A percentile compares a stretch with the other conserved stretches of the same genome.
phyloP scores from a whole-genome alignment of 2,797 vertebrate species.

The Chromobotia macracanthus region DNA sequence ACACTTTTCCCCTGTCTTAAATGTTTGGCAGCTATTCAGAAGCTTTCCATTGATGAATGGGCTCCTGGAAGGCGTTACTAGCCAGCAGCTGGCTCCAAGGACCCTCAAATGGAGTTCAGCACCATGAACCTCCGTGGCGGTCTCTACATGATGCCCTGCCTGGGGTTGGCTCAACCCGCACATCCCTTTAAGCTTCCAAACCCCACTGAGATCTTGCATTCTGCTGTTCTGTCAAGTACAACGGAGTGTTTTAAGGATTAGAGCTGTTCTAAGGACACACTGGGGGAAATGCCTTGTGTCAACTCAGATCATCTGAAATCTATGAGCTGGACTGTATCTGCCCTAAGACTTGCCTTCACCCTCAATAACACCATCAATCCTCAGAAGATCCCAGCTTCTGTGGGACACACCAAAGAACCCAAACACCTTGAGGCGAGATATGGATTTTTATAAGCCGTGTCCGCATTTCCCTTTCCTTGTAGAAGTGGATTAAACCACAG shows the following conservation, averaged over 20 bases:
- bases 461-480: slow-evolving; percentile 10
- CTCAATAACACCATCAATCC: slow-evolving; percentile 23
- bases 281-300: slow-evolving; percentile 35
- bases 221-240: slow-evolving; percentile 41
- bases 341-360: slow-evolving; percentile 33
- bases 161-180: slow-evolving; percentile 34
- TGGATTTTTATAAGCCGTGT: slow-evolving; percentile 19
- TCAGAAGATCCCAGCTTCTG: slow-evolving; percentile 32
- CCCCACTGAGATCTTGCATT: slow-evolving; percentile 32
- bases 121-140: slow-evolving; percentile 28
- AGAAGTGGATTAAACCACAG: slow-evolving; percentile 28
- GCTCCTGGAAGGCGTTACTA: slow-evolving; percentile 46
- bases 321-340: slow-evolving; percentile 39
- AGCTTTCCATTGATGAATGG: slow-evolving; percentile 49
- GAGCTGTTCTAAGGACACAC: slow-evolving; percentile 22
- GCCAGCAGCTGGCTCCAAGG: slow-evolving; percentile 49
- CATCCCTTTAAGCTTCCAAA: slow-evolving; percentile 42
- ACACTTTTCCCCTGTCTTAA: slow-evolving; percentile 19
- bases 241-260: slow-evolving; percentile 42
- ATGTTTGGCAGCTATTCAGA: slow-evolving; percentile 53
- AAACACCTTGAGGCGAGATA: slow-evolving; percentile 22
- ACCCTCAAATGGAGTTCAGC: slow-evolving; percentile 37
- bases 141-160: slow-evolving; percentile 36
- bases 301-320: slow-evolving; percentile 47
- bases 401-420: slow-evolving; percentile 12